These are phyloP conservation scores for Brachionus sp. DNA, from an alignment of 1,140 invertebrate species.

Conservation along the genomic window DNA sequence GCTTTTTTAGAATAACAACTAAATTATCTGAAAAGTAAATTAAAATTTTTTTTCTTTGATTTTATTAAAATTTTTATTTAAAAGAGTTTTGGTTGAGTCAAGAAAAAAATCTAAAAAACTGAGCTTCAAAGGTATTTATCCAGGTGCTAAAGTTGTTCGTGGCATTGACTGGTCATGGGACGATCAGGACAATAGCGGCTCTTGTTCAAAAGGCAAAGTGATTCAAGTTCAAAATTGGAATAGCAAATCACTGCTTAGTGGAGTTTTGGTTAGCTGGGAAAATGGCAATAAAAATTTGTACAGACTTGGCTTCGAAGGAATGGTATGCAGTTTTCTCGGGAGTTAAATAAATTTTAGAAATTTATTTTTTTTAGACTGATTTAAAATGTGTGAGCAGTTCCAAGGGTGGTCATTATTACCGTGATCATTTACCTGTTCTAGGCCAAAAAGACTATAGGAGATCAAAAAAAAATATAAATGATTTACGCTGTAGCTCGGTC, in stretches of 20 bases:
- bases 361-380: constrained; percentile 68
- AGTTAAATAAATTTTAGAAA: background rate
- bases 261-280: constrained; percentile 95
- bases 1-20: constrained; percentile 84
- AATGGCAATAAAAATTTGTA: constrained; percentile 95
- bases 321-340: constrained; percentile 64
- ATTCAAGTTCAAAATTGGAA: constrained; percentile 98
- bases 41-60: no score
- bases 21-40: constrained; percentile 74
- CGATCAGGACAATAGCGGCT: constrained; percentile 83
- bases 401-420: constrained; percentile 90
- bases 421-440: constrained; percentile 86
- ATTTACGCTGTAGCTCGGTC: background rate
- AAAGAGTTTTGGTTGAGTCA: constrained; percentile 75
- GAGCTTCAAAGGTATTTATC: constrained; percentile 85
- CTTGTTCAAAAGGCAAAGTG: constrained; percentile 85
- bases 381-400: constrained; percentile 93
- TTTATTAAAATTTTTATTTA: no score
- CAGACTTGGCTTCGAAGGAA: constrained; percentile 94
- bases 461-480: constrained; percentile 7
- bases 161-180: constrained; percentile 81
- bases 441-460: constrained; percentile 61
- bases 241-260: constrained; percentile 84
- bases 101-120: constrained; percentile 88
- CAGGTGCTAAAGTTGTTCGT: constrained; percentile 75